Percentiles rank a stretch among this genome's conserved stretches.
Conservation (phyloP, 2,113 vertebrate genomes). For the Acrocephalus arundinaceus region DNA sequence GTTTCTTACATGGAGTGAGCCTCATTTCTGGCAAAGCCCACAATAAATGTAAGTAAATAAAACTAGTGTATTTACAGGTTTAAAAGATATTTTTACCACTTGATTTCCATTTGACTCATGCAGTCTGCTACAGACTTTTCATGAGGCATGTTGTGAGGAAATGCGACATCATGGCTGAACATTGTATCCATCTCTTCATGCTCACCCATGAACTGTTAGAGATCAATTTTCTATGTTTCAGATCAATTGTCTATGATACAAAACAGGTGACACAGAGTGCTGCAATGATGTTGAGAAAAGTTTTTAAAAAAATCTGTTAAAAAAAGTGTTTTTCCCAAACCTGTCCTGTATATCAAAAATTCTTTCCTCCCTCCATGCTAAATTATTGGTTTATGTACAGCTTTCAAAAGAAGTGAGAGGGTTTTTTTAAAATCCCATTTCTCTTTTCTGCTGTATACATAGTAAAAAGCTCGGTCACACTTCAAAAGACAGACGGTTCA, state of each 20-base stretch:
- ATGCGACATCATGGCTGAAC: neutral
- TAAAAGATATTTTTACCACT: neutral
- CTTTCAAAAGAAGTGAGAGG: neutral
- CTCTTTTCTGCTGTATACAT: neutral
- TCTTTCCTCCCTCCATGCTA: neutral
- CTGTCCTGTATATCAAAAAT: neutral
- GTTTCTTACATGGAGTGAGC: neutral
- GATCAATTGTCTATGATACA: neutral
- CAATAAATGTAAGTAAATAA: neutral
- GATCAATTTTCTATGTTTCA: neutral
- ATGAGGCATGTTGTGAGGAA: neutral
- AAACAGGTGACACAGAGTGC: neutral
- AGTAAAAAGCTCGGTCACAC: neutral
- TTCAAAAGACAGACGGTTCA: neutral
- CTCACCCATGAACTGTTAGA: neutral
- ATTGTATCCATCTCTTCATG: neutral
- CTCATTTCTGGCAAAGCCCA: neutral
- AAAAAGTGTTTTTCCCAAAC: neutral
- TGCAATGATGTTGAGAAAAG: neutral
- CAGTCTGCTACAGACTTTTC: neutral
- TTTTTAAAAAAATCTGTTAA: neutral
- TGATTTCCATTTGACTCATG: slow-evolving; percentile 23
- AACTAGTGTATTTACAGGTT: neutral
- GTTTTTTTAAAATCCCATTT: neutral
- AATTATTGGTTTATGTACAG: neutral